Evolutionary conservation across 2,797 vertebrate species (phyloP).

Genomic region (Cirrhinus molitorella): DNA sequence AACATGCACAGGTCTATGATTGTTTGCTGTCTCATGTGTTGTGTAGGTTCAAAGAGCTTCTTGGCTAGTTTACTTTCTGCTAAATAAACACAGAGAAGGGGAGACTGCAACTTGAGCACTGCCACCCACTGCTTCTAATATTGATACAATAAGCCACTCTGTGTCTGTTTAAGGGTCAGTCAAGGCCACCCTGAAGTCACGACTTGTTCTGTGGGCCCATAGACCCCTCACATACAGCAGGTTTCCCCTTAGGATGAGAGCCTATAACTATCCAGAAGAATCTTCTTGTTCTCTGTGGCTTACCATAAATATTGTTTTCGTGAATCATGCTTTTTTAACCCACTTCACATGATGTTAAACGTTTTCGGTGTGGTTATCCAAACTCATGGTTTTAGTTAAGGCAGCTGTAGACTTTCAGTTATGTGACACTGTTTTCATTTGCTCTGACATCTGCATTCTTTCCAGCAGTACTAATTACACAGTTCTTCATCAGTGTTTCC

Average conservation of each 20-base stretch:
- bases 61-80: background rate
- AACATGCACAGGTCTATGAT: background rate
- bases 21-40: background rate
- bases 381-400: constrained; percentile 31
- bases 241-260: background rate
- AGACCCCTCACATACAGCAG: background rate
- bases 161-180: background rate
- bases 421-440: constrained; percentile 25
- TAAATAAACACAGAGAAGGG: constrained; percentile 13
- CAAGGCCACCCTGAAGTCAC: constrained; percentile 51
- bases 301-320: constrained; percentile 10
- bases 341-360: constrained; percentile 26
- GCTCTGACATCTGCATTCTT: constrained; percentile 37
- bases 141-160: constrained; percentile 23
- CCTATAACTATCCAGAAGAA: constrained; percentile 16
- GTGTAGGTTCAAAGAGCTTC: constrained; percentile 24
- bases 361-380: constrained; percentile 7
- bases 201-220: background rate
- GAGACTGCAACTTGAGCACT: constrained; percentile 4
- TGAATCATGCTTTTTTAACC: constrained; percentile 20
- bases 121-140: constrained; percentile 36
- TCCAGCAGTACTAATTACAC: constrained; percentile 3
- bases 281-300: background rate
- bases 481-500: background rate
- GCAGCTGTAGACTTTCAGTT: constrained; percentile 16